These are phyloP conservation scores for Xiphorhynchus erythropygius DNA, from an alignment of 2,797 vertebrate species.

Conservation along the genomic window DNA sequence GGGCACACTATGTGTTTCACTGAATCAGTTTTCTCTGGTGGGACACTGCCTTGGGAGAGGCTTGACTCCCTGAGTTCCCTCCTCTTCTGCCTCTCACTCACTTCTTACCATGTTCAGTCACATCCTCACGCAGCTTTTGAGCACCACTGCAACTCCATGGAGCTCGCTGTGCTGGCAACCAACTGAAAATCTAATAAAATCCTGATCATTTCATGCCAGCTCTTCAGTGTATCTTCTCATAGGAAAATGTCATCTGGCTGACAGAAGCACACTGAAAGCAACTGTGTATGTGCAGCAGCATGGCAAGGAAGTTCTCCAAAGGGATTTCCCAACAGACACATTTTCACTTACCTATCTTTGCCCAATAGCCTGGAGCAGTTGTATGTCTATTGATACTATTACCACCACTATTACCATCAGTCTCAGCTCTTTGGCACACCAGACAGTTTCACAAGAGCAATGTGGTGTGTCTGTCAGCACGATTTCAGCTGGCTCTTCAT, in stretches of 20 bases:
- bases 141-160: not conserved
- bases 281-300: not conserved
- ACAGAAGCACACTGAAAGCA: not conserved
- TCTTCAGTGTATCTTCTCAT: not conserved
- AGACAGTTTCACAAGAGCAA: not conserved
- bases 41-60: not conserved
- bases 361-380: slow-evolving; percentile 24
- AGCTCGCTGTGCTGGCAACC: not conserved
- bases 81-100: not conserved
- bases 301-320: not conserved
- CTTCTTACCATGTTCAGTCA: not conserved
- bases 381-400: slow-evolving; percentile 12
- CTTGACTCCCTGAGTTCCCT: not conserved
- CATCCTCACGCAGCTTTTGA: not conserved
- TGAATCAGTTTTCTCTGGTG: not conserved
- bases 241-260: slow-evolving; percentile 5
- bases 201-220: not conserved
- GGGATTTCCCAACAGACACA: not conserved
- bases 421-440: not conserved
- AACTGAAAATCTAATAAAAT: not conserved
- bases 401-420: not conserved
- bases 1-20: not conserved
- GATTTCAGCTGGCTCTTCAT: not conserved
- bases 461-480: not conserved
- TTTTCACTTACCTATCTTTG: slow-evolving; percentile 13